phyloP scores from a whole-genome alignment of 2,888 invertebrate genomes.

The Rhaphigaster nebulosa region DNA sequence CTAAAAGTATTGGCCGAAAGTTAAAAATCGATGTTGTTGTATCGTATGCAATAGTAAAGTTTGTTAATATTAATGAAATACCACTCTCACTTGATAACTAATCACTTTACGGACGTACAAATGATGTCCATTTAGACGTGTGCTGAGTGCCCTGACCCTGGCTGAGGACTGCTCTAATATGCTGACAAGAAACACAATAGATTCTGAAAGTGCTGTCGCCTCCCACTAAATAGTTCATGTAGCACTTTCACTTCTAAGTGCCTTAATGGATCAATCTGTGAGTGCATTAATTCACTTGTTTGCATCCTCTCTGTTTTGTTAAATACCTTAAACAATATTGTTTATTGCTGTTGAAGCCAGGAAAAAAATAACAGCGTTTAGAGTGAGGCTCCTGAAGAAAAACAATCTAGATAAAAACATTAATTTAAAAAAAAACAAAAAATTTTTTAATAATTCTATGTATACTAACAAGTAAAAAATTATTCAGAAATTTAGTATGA shows the following conservation, averaged over 20 bases:
- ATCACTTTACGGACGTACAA: background rate
- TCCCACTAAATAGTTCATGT: conserved; percentile 11
- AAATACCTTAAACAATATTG: too few species aligned
- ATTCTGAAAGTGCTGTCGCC: background rate
- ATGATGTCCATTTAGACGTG: background rate
- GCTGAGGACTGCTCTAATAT: background rate
- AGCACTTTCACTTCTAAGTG: background rate
- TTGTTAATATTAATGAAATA: background rate
- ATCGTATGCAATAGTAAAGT: too few species aligned
- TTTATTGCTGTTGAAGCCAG: too few species aligned
- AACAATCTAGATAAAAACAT: too few species aligned
- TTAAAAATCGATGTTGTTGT: too few species aligned
- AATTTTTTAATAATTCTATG: too few species aligned
- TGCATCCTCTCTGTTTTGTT: background rate
- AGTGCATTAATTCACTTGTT: background rate
- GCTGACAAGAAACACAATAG: background rate
- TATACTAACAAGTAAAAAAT: too few species aligned
- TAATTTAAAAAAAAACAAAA: too few species aligned
- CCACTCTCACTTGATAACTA: background rate
- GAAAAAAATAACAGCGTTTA: too few species aligned
- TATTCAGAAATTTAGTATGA: too few species aligned
- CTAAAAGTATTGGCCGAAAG: too few species aligned
- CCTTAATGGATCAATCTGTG: background rate
- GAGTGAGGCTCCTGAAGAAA: too few species aligned
- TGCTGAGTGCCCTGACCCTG: background rate